phyloP scores from a whole-genome alignment of 2,888 invertebrate genomes.

The Malthinus seriepunctatus region DNA sequence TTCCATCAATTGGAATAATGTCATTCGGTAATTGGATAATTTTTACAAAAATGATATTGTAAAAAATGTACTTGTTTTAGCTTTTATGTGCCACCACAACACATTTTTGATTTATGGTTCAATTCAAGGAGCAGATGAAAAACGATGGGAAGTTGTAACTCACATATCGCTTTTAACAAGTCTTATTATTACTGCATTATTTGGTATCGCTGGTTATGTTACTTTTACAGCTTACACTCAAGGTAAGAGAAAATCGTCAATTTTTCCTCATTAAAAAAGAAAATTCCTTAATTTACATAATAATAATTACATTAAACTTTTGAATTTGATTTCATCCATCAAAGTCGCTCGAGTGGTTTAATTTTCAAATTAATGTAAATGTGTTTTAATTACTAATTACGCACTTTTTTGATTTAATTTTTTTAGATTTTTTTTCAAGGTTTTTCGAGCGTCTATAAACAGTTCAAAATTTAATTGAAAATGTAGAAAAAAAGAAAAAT shows the following conservation, averaged over 20 bases:
- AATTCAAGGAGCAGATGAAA: constrained; percentile 72
- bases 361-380: too few species aligned
- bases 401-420: too few species aligned
- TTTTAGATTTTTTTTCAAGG: too few species aligned
- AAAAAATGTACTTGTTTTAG: constrained; percentile 52
- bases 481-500: too few species aligned
- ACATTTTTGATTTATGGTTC: constrained; percentile 83
- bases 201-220: constrained; percentile 78
- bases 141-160: constrained; percentile 80
- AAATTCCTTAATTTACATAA: neutral
- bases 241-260: constrained; percentile 65
- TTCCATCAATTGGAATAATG: constrained; percentile 83
- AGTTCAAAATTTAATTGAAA: too few species aligned
- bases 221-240: constrained; percentile 80
- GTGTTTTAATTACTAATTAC: too few species aligned
- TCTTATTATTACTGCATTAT: constrained; percentile 70
- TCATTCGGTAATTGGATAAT: constrained; percentile 67
- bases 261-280: neutral
- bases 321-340: neutral
- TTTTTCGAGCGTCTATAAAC: too few species aligned
- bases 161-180: constrained; percentile 78
- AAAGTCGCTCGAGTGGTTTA: too few species aligned
- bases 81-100: constrained; percentile 92
- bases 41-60: neutral
- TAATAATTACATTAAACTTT: neutral